Evolutionary conservation across 2,888 invertebrate species (phyloP).

Genomic region (Syrphus vitripennis): DNA sequence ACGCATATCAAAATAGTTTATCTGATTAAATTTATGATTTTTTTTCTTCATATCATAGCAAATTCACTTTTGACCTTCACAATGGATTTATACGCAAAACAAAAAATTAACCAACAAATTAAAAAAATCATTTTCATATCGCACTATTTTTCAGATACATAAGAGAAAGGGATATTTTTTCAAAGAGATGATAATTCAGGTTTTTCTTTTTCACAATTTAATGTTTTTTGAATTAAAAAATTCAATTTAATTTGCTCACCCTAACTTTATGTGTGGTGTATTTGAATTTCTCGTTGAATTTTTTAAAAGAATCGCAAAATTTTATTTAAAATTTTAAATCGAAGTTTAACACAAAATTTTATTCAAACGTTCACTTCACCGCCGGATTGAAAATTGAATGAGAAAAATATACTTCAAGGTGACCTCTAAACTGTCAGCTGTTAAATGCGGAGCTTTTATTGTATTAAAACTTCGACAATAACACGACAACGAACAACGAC

Average conservation of each 20-base stretch:
- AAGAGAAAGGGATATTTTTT: background rate
- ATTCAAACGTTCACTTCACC: constrained; percentile 66
- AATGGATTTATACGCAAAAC: background rate
- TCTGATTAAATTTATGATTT: background rate
- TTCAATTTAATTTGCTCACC: constrained; percentile 51
- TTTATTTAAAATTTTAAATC: background rate
- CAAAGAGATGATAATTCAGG: background rate
- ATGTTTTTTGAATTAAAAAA: background rate
- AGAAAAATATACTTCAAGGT: constrained; percentile 69
- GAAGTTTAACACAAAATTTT: constrained; percentile 7
- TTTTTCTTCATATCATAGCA: background rate
- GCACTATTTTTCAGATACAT: constrained; percentile 2
- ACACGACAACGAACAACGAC: constrained; percentile 24
- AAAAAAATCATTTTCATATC: background rate
- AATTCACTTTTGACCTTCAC: constrained; percentile 59
- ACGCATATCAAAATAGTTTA: background rate
- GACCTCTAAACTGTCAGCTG: constrained; percentile 71
- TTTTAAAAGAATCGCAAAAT: background rate
- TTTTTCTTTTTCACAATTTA: background rate
- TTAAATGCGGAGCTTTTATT: constrained; percentile 53
- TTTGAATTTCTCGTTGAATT: background rate
- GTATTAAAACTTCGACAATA: background rate
- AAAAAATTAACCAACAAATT: background rate
- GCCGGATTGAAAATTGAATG: constrained; percentile 70
- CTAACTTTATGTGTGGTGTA: constrained; percentile 16